These are phyloP conservation scores for Sphenodon punctatus DNA, from an alignment of 2,797 vertebrate genomes.

Conservation along the genomic window DNA sequence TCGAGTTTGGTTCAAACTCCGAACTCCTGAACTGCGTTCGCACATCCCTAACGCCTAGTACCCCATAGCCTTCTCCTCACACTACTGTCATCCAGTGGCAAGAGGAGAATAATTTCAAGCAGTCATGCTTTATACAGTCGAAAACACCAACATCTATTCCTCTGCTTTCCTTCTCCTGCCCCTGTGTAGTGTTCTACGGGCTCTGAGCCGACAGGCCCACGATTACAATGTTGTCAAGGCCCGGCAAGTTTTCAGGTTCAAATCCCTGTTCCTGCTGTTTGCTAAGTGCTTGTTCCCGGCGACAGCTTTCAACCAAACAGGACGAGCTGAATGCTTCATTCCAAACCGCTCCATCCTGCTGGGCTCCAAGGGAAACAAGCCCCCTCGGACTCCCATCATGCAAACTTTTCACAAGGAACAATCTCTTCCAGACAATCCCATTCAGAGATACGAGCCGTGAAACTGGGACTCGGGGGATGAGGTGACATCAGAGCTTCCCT, in stretches of 20 bases:
- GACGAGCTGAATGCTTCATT: slow-evolving; percentile 93
- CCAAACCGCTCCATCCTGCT: slow-evolving; percentile 96
- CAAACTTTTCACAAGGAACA: slow-evolving; percentile 93
- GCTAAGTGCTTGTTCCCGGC: slow-evolving; percentile 97
- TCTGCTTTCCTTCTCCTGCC: slow-evolving; percentile 73
- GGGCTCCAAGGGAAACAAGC: slow-evolving; percentile 90
- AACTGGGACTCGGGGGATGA: slow-evolving; percentile 76
- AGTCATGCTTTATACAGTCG: background rate
- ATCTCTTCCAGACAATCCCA: slow-evolving; percentile 90
- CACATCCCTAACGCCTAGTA: too few relatives aligned
- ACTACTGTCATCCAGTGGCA: rapidly evolving
- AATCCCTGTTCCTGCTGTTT: slow-evolving; percentile 99
- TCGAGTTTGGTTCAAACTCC: too few relatives aligned
- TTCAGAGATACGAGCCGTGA: slow-evolving; percentile 90
- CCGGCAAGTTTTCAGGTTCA: slow-evolving; percentile 97
- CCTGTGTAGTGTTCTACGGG: slow-evolving; percentile 85
- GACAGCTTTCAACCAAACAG: slow-evolving; percentile 98
- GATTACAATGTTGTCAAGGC: slow-evolving; percentile 91
- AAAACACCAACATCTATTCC: background rate
- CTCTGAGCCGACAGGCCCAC: slow-evolving; percentile 85
- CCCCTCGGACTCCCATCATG: slow-evolving; percentile 97
- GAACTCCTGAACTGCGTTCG: too few relatives aligned
- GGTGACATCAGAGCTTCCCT: slow-evolving; percentile 79
- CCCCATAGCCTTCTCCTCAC: slow-evolving; percentile 13
- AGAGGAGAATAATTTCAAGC: background rate